Evolutionary conservation across 2,888 invertebrate genomes (phyloP).

Genomic region (Saturnia japonica): DNA sequence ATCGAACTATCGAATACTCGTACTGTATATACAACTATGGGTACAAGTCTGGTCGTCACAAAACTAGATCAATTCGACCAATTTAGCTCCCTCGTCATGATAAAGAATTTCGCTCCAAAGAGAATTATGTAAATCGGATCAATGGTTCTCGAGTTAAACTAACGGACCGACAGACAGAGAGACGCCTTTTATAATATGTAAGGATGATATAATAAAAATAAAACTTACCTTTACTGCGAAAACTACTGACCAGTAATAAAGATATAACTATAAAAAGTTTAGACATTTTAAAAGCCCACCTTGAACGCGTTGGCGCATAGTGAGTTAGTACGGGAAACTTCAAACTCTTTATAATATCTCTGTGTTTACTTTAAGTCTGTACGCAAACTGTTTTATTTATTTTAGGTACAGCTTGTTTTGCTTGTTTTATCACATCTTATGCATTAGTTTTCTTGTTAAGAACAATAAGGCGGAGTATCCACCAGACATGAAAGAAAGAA

Average conservation of each 20-base stretch:
- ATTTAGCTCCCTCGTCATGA: too few relatives aligned
- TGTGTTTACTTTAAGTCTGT: constrained; percentile 1
- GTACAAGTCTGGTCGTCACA: too few relatives aligned
- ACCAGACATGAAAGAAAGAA: too few relatives aligned
- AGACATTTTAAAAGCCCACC: background rate
- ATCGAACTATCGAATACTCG: too few relatives aligned
- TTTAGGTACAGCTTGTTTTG: too few relatives aligned
- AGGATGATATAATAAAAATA: background rate
- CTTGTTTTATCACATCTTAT: background rate
- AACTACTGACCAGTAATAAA: background rate
- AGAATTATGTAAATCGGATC: too few relatives aligned
- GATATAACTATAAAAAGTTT: background rate
- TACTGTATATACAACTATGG: too few relatives aligned
- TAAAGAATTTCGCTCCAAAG: too few relatives aligned
- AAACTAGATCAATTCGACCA: too few relatives aligned
- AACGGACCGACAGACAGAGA: too few relatives aligned
- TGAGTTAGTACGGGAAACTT: background rate
- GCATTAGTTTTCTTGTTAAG: background rate
- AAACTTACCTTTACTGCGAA: background rate
- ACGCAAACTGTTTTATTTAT: background rate
- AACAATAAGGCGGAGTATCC: background rate
- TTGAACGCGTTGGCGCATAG: background rate
- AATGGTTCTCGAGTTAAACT: too few relatives aligned
- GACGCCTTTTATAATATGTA: too few relatives aligned
- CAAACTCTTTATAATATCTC: background rate